phyloP scores from a whole-genome alignment of 2,113 vertebrate genomes.

The Lontra canadensis region DNA sequence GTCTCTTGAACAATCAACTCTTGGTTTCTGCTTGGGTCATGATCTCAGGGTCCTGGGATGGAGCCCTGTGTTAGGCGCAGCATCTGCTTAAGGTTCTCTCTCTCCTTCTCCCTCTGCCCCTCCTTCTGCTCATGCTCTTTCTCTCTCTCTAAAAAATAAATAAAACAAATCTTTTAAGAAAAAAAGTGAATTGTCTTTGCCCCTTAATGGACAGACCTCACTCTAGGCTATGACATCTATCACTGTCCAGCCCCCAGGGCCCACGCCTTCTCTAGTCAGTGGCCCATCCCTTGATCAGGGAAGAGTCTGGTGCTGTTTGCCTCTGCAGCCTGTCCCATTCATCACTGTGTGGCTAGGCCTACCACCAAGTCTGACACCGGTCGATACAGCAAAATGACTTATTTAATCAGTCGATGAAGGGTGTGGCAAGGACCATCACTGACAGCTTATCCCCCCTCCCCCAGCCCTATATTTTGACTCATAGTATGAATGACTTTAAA shows the following conservation, averaged over 20 bases:
- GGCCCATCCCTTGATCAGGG: background rate
- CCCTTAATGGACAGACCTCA: background rate
- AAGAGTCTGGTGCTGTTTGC: fast-evolving
- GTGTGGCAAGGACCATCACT: background rate
- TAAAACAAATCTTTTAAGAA: background rate
- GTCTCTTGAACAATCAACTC: background rate
- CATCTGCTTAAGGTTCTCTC: background rate
- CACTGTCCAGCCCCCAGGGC: background rate
- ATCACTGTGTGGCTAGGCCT: background rate
- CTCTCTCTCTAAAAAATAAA: background rate
- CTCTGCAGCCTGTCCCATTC: background rate
- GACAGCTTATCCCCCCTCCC: background rate
- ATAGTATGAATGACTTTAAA: constrained; percentile 3
- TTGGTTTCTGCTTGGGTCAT: background rate
- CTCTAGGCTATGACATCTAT: too few species aligned
- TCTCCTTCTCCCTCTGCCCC: background rate
- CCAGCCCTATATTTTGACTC: background rate
- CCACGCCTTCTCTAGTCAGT: background rate
- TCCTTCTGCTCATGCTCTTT: background rate
- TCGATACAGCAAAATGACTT: background rate
- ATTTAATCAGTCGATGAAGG: background rate
- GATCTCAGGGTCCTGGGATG: background rate
- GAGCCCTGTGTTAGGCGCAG: background rate
- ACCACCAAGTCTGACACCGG: background rate
- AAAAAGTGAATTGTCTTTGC: background rate